Conservation (phyloP, 2,797 vertebrate species). For the Bovichtus diacanthus region DNA sequence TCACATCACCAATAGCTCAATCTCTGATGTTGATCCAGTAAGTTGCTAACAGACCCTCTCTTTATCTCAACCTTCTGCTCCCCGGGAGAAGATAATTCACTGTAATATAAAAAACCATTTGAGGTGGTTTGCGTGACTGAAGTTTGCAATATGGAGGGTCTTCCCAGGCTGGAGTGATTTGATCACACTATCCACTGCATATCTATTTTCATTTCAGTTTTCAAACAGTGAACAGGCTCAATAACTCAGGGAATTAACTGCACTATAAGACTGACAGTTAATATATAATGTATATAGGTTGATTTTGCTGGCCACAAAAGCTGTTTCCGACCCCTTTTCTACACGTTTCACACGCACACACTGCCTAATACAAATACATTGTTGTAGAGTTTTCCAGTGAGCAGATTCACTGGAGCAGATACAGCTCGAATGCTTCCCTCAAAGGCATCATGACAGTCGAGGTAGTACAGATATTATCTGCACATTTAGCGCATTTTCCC, state of each 20-base stretch:
- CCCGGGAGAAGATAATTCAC: conserved; percentile 58
- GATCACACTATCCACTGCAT: conserved; percentile 32
- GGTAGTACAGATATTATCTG: background rate
- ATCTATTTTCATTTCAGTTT: conserved; percentile 31
- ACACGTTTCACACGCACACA: background rate
- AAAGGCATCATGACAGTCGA: conserved; percentile 1
- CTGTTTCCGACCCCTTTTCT: background rate
- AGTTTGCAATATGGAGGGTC: conserved; percentile 7
- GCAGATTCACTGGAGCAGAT: background rate
- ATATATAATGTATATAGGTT: background rate
- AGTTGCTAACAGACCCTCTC: conserved; percentile 59
- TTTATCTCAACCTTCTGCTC: conserved; percentile 69
- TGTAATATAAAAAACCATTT: conserved; percentile 52
- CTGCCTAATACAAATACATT: background rate
- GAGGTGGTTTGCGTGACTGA: conserved; percentile 66
- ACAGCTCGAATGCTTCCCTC: background rate
- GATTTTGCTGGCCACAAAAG: conserved; percentile 15
- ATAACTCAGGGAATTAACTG: background rate
- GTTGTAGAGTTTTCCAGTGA: background rate
- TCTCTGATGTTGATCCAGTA: conserved; percentile 72
- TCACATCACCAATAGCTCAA: conserved; percentile 61
- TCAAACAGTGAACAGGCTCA: background rate
- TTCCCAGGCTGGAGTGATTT: conserved; percentile 26
- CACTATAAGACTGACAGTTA: background rate
- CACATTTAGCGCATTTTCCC: conserved; percentile 3